Percentiles rank a stretch among this genome's conserved stretches.
Conservation (phyloP, 2,797 vertebrate species). For the Carduelis carduelis region DNA sequence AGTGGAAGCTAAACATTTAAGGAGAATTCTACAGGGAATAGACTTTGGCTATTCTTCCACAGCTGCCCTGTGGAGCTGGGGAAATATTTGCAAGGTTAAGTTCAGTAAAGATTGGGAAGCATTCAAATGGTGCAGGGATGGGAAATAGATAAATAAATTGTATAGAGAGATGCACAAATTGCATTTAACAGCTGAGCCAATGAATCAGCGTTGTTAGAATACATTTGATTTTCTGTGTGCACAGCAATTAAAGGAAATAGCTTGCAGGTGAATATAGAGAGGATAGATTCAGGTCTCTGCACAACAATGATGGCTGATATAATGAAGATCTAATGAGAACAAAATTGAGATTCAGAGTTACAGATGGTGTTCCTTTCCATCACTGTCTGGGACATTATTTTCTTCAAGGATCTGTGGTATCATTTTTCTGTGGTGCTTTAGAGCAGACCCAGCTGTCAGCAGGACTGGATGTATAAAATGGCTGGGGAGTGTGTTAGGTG, state of each 20-base stretch:
- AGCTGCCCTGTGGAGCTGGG: neutral
- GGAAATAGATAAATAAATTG: constrained; percentile 26
- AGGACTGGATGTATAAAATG: neutral
- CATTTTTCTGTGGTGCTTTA: constrained; percentile 23
- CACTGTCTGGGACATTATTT: constrained; percentile 24
- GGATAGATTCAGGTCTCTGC: constrained; percentile 37
- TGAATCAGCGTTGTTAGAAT: constrained; percentile 56
- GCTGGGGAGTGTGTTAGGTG: neutral
- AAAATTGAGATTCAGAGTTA: constrained; percentile 51
- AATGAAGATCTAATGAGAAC: constrained; percentile 52
- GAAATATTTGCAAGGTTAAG: neutral
- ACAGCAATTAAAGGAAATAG: constrained; percentile 55
- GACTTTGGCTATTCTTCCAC: neutral
- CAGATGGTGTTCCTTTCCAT: constrained; percentile 47
- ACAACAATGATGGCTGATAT: constrained; percentile 32
- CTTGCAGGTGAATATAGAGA: constrained; percentile 55
- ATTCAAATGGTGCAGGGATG: constrained; percentile 16
- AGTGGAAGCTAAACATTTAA: constrained; percentile 13
- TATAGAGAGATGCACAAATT: constrained; percentile 8
- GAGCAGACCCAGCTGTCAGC: constrained; percentile 36
- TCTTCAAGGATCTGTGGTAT: constrained; percentile 17
- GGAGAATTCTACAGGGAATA: neutral
- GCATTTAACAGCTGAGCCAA: constrained; percentile 50
- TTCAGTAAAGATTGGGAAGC: neutral
- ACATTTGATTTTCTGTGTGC: constrained; percentile 52